Percentiles rank a stretch among this genome's conserved stretches.
Conservation (phyloP, 1,140 invertebrate genomes). For the Mycetomoellerius zeteki region DNA sequence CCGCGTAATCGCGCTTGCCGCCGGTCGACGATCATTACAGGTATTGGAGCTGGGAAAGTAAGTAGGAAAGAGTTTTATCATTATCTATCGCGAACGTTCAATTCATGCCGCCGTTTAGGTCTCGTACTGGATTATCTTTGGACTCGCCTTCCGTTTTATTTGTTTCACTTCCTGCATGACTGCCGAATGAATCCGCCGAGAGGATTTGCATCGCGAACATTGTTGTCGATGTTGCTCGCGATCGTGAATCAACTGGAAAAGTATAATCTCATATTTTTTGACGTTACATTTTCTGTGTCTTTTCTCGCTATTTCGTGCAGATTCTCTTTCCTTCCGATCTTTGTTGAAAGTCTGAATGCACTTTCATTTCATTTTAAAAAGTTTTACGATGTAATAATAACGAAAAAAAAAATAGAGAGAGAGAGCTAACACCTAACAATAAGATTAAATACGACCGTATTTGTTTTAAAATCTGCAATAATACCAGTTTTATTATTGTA, state of each 20-base stretch:
- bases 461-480: not conserved
- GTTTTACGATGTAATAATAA: not conserved
- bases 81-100: conserved; percentile 27
- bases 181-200: conserved; percentile 7
- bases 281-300: not conserved
- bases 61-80: conserved; percentile 49
- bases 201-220: conserved; percentile 16
- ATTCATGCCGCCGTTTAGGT: conserved; percentile 33
- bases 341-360: not conserved
- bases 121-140: conserved; percentile 11
- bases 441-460: not conserved
- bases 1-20: conserved; percentile 51
- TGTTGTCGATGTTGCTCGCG: not conserved
- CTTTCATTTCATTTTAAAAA: not conserved
- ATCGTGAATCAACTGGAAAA: not conserved
- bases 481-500: not conserved
- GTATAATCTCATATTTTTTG: not conserved
- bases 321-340: not conserved
- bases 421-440: no score
- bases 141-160: conserved; percentile 42
- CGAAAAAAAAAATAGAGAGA: no score
- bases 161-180: conserved; percentile 34
- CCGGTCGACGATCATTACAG: conserved; percentile 41
- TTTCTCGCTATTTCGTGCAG: not conserved
- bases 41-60: conserved; percentile 44